Evolutionary conservation across 2,113 vertebrate species (phyloP), one percentile per base, ranked within the genome.

Genomic region (Xyliphius kryptos): DNA sequence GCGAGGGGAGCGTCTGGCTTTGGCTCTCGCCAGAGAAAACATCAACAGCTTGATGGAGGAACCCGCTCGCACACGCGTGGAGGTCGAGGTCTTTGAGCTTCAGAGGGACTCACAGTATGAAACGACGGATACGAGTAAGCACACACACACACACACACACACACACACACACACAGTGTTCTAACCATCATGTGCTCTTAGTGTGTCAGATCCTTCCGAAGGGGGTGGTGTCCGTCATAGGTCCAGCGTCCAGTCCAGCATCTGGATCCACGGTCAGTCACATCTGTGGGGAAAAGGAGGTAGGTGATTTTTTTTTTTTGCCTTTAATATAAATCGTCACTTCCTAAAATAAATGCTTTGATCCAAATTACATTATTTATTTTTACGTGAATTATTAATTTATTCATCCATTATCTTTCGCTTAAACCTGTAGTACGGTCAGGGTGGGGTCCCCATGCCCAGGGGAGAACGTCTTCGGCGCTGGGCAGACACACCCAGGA

Each of bases 251-350:
- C 57, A 94, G 92, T 60, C 91, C 92, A 0, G 91, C 92, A 11
- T 94, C 92, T 1, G 90, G 87, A 3, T 91, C 92, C 46, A 91
- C 88, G 10, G 87, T 94, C 81, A 94, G 92, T 83, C 92, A 94
- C 85, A 92, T 94, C 77, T 94, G 92, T 75, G 92, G 92, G 48
- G 92, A 94, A 70, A 94, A 94, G 74, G 92, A 94, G 90, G 92
- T 93, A 66, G 88, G 13, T 11, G 19, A 6, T 68, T 74, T 62
- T 7, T 8, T 46, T 12, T 19, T 41, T 67, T 61, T 43, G 56
- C 74, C 76, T 74, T 63, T n/a, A 69, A n/a, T n/a, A n/a, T n/a
- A n/a, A n/a, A n/a, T n/a, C n/a, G n/a, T n/a, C n/a, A n/a, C n/a
- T n/a, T n/a, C n/a, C n/a, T n/a, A n/a, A n/a, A n/a, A n/a, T n/a